Conservation (phyloP, 2,888 invertebrate genomes). For the Xestia ashworthii region DNA sequence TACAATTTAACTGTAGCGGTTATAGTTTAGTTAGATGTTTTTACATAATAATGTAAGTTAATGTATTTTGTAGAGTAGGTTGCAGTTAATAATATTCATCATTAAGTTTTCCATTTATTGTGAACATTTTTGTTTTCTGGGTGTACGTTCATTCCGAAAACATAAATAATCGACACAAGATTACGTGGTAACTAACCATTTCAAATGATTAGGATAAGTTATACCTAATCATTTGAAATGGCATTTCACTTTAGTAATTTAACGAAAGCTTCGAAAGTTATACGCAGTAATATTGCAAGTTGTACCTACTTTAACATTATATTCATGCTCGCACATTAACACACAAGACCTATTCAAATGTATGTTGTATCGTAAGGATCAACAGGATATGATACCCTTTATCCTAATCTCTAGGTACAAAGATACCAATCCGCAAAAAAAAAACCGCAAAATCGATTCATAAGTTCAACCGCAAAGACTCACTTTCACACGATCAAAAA, state of each 20-base stretch:
- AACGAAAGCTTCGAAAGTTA: conserved; percentile 36
- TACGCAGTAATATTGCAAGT: neutral
- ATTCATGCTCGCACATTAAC: neutral
- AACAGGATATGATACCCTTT: neutral
- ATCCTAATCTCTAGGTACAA: neutral
- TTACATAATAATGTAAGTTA: conserved; percentile 6
- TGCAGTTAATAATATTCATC: neutral
- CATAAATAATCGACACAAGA: neutral
- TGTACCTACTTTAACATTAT: neutral
- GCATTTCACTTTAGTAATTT: conserved; percentile 4
- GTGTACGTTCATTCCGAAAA: neutral
- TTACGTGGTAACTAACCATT: neutral
- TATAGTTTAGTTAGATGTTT: conserved; percentile 4
- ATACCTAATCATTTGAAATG: too few species aligned
- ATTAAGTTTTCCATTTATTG: neutral
- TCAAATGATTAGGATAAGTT: neutral
- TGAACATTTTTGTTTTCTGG: neutral
- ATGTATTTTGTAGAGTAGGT: conserved; percentile 1
- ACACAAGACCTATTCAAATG: neutral
- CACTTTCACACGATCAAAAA: conserved; percentile 33
- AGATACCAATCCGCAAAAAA: neutral
- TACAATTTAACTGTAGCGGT: conserved; percentile 11
- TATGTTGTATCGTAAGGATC: neutral
- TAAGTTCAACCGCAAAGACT: neutral
- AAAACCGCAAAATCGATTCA: conserved; percentile 4